Percentiles rank a stretch among this genome's conserved stretches.
These are phyloP conservation scores for Orchesella cincta DNA, from an alignment of 1,140 invertebrate genomes.

Conservation along the genomic window DNA sequence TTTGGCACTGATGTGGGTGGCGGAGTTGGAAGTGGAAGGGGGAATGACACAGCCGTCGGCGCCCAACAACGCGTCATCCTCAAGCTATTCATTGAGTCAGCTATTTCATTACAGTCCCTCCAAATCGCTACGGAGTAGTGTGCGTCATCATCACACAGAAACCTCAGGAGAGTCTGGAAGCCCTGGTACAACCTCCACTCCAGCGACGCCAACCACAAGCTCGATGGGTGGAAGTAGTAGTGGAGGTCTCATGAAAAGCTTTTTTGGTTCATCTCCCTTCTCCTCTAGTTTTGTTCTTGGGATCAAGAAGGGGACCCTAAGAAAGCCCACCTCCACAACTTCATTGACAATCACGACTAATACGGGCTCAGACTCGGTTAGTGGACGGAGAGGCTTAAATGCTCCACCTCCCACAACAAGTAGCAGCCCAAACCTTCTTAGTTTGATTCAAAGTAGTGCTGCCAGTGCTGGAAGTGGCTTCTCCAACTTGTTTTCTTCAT, in stretches of 20 bases:
- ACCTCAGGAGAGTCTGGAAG: background rate
- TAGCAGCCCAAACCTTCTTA: slow-evolving; percentile 37
- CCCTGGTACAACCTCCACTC: background rate
- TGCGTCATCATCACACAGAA: background rate
- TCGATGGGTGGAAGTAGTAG: slow-evolving; percentile 14
- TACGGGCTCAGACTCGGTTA: background rate
- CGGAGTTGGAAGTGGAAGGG: background rate
- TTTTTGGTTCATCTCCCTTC: slow-evolving; percentile 29
- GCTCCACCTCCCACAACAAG: slow-evolving; percentile 31
- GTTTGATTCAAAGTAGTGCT: slow-evolving; percentile 35
- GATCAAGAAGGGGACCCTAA: background rate
- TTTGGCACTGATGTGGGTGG: background rate
- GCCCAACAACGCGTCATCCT: slow-evolving; percentile 1
- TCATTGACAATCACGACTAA: slow-evolving; percentile 15
- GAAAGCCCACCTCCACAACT: slow-evolving; percentile 22
- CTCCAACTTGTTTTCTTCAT: background rate
- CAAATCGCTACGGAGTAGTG: background rate
- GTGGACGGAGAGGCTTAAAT: background rate
- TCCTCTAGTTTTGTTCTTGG: slow-evolving; percentile 17
- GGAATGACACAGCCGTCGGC: background rate
- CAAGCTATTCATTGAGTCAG: slow-evolving; percentile 10
- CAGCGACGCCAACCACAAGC: slow-evolving; percentile 9
- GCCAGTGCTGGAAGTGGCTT: slow-evolving; percentile 17
- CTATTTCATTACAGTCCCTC: slow-evolving; percentile 14
- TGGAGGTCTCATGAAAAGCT: slow-evolving; percentile 25